These are phyloP conservation scores for Popillia japonica DNA, from an alignment of 1,140 invertebrate species.

Conservation along the genomic window DNA sequence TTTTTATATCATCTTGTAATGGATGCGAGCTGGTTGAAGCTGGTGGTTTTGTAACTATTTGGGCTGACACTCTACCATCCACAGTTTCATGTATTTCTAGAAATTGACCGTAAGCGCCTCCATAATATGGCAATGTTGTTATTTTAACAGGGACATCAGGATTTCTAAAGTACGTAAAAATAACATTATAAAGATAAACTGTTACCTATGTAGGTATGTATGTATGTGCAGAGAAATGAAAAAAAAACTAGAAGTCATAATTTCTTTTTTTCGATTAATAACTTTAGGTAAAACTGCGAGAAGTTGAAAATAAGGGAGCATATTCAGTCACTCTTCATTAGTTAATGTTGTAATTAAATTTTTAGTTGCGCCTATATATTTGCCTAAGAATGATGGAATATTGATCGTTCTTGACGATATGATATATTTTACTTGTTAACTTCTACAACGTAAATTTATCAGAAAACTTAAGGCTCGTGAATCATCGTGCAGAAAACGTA, in stretches of 20 bases:
- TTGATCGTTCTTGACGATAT: too few relatives aligned
- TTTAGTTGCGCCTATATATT: too few relatives aligned
- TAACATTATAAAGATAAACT: neutral
- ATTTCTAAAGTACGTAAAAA: conserved; percentile 25
- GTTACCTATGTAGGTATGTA: too few relatives aligned
- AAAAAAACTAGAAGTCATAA: too few relatives aligned
- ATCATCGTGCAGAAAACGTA: neutral
- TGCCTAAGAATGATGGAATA: too few relatives aligned
- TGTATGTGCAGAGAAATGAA: too few relatives aligned
- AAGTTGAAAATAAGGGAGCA: too few relatives aligned
- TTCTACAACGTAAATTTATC: neutral
- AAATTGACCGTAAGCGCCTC: conserved; percentile 71
- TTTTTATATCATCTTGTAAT: conserved; percentile 43
- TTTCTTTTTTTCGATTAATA: too few relatives aligned
- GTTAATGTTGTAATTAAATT: too few relatives aligned
- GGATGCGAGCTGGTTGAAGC: conserved; percentile 40
- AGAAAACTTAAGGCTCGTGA: neutral
- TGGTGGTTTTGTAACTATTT: conserved; percentile 56
- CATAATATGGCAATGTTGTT: conserved; percentile 67
- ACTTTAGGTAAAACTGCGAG: too few relatives aligned
- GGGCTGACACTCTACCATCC: conserved; percentile 63
- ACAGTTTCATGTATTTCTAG: conserved; percentile 67
- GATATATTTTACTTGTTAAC: neutral
- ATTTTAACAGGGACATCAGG: conserved; percentile 45
- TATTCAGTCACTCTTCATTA: too few relatives aligned